A percentile compares a stretch with the other conserved stretches of the same genome.
Evolutionary conservation across 1,140 invertebrate species (phyloP).

Genomic region (Bilobella aurantiaca): DNA sequence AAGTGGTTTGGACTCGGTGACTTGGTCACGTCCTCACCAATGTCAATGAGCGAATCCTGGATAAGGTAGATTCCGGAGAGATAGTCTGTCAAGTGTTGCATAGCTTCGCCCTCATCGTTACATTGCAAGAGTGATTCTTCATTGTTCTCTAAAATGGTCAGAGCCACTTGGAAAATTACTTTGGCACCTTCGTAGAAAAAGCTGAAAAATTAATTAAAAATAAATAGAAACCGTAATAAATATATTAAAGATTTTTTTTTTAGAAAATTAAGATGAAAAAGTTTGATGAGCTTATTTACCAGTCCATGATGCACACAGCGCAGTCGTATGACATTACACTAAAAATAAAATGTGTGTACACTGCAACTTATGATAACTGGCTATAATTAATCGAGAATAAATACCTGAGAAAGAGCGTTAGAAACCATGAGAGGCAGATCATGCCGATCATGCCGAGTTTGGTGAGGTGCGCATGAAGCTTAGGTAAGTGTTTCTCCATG

Average conservation of each 20-base stretch:
- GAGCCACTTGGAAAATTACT: slow-evolving; percentile 88
- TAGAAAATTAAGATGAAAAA: too few species aligned
- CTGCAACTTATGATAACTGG: not conserved
- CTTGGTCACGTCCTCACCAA: slow-evolving; percentile 30
- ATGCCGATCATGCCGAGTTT: slow-evolving; percentile 77
- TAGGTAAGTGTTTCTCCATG: slow-evolving; percentile 70
- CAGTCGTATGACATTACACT: slow-evolving; percentile 93
- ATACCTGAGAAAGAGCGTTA: slow-evolving; percentile 84
- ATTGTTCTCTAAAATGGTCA: slow-evolving; percentile 80
- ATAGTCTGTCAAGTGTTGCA: slow-evolving; percentile 78
- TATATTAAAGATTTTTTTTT: too few species aligned
- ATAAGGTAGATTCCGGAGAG: slow-evolving; percentile 76
- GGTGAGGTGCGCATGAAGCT: slow-evolving; percentile 56
- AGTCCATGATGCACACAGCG: slow-evolving; percentile 94
- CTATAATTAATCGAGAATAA: slow-evolving; percentile 6
- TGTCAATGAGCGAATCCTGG: slow-evolving; percentile 48
- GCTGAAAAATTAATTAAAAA: too few species aligned
- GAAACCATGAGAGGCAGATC: slow-evolving; percentile 95
- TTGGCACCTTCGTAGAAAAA: slow-evolving; percentile 98
- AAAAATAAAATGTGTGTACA: slow-evolving; percentile 36
- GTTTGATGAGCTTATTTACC: too few species aligned
- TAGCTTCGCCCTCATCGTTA: slow-evolving; percentile 90
- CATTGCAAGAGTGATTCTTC: slow-evolving; percentile 72
- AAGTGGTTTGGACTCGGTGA: slow-evolving; percentile 24
- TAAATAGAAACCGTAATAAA: too few species aligned